phyloP scores from a whole-genome alignment of 2,888 invertebrate species.

The Euplagia quadripunctaria region DNA sequence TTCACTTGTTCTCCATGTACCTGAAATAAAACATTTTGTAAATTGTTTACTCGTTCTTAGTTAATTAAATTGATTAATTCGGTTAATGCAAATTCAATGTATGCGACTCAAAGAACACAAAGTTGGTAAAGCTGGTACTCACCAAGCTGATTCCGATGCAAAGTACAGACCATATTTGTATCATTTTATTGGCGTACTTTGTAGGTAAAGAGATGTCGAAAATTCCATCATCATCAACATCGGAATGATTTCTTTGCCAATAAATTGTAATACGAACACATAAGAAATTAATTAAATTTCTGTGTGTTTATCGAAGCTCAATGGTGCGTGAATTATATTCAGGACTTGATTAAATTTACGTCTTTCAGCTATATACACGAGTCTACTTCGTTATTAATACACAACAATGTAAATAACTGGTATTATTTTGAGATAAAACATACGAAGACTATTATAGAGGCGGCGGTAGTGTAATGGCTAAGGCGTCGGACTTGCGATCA shows the following conservation, averaged over 20 bases:
- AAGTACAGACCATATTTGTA: constrained; percentile 62
- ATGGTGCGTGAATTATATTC: constrained; percentile 57
- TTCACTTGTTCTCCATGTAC: constrained; percentile 57
- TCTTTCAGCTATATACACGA: constrained; percentile 21
- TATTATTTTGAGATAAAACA: background rate
- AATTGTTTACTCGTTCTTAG: background rate
- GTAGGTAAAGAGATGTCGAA: constrained; percentile 55
- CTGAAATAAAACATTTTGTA: constrained; percentile 48
- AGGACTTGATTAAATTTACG: constrained; percentile 43
- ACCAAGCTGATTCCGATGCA: constrained; percentile 65
- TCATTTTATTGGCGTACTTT: constrained; percentile 74
- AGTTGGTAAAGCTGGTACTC: constrained; percentile 42
- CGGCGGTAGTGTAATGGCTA: too few relatives aligned
- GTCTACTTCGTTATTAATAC: background rate
- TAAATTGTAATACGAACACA: constrained; percentile 57
- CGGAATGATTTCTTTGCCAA: constrained; percentile 61
- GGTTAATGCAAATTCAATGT: too few relatives aligned
- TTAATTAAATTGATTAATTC: constrained; percentile 2
- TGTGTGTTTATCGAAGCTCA: constrained; percentile 54
- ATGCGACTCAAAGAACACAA: background rate
- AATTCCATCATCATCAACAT: constrained; percentile 61
- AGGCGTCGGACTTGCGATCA: too few relatives aligned
- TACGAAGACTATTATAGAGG: background rate
- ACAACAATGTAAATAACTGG: background rate
- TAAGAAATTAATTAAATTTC: constrained; percentile 70